A percentile compares a stretch with the other conserved stretches of the same genome.
Evolutionary conservation across 2,797 vertebrate species (phyloP).

Genomic region (Kryptolebias ocellatus): DNA sequence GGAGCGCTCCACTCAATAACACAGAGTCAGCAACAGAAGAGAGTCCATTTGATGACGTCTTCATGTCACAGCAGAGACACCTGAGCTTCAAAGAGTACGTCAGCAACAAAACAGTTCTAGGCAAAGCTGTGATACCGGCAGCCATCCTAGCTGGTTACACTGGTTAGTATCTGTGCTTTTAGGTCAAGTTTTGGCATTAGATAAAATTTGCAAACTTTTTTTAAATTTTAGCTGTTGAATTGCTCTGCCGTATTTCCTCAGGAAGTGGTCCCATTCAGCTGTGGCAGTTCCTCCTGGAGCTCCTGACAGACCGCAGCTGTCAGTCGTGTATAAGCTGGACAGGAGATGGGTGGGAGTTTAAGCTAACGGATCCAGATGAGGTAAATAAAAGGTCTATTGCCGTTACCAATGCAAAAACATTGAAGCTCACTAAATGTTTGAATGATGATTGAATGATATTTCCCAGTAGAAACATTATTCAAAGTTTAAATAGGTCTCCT

Average conservation of each 20-base stretch:
- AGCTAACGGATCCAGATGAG: slow-evolving; percentile 79
- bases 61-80: slow-evolving; percentile 51
- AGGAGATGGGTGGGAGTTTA: slow-evolving; percentile 82
- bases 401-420: too few relatives aligned
- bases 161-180: slow-evolving; percentile 47
- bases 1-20: slow-evolving; percentile 38
- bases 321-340: slow-evolving; percentile 81
- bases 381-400: slow-evolving; percentile 25
- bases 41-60: slow-evolving; percentile 33
- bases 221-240: background rate
- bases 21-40: slow-evolving; percentile 27
- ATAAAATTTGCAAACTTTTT: background rate
- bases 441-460: too few relatives aligned
- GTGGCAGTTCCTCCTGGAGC: slow-evolving; percentile 82
- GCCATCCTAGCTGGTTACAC: slow-evolving; percentile 74
- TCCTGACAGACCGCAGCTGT: slow-evolving; percentile 77
- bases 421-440: too few relatives aligned
- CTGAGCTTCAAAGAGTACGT: slow-evolving; percentile 71
- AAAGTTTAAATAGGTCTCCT: too few relatives aligned
- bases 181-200: background rate
- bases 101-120: slow-evolving; percentile 46
- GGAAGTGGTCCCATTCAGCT: slow-evolving; percentile 80
- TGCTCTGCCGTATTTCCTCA: slow-evolving; percentile 19
- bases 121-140: slow-evolving; percentile 68
- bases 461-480: too few relatives aligned